Evolutionary conservation across 2,797 vertebrate genomes (phyloP), one percentile per base, ranked within the genome.

Genomic region (Acanthurus tractus): DNA sequence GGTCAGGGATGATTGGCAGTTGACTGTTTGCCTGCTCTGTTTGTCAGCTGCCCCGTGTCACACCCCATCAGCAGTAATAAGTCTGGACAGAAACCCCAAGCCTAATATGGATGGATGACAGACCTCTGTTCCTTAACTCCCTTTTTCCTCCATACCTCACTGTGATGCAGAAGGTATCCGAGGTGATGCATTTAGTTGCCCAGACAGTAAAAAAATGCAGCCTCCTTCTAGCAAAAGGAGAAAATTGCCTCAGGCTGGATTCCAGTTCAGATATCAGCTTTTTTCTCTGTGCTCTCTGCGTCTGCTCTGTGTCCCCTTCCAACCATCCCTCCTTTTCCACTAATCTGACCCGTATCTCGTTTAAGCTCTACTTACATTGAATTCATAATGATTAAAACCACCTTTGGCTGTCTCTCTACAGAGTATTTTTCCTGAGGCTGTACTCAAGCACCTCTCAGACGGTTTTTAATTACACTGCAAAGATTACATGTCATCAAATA

Each of bases 1-100:
- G 89, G 88, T 86, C 65, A 22, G 56, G 34, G 14, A 78, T 88
- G 92, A 91, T 88, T 94, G 91, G 56, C 92, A 86, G 82, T 53
- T 70, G 61, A 83, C 58, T 70, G 79, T 84, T 84, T 86, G 78
- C 68, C 55, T 72, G 18, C 66, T 90, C 70, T 78, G 81, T 87
- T 86, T 86, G 65, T 81, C 82, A 76, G 78, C 68, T 83, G 85
- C 72, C 79, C 77, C 8, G 1, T 83, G 82, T 90, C 91, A 86
- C 61, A 82, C 55, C 78, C 84, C 77, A 86, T 90, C 86, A 86
- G 57, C 15, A 25, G 49, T 82, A 82, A 87, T 83, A 82, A 83
- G 79, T 68, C 58, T 49, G 55, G 65, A 81, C 62, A 64, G 65
- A 70, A 67, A 76, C 57, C 67, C 42, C 40, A n/a, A 18, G 46